Evolutionary conservation across 2,113 vertebrate genomes (phyloP).

Genomic region (Cromileptes altivelis): DNA sequence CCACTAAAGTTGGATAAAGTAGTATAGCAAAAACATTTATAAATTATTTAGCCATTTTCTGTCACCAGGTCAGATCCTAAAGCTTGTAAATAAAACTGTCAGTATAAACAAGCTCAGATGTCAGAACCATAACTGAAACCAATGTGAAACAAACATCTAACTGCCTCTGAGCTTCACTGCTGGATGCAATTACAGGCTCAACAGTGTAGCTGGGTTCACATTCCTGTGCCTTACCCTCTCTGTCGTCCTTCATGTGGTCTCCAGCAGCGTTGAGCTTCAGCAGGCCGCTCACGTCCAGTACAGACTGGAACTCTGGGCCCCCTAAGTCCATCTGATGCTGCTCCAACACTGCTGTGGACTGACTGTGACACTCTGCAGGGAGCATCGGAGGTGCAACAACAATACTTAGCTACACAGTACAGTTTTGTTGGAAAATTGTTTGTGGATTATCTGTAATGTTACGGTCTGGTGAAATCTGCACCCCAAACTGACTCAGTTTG

Average conservation of each 20-base stretch:
- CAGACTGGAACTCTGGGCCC: constrained; percentile 83
- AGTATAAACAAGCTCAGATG: not conserved
- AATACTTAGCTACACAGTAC: not conserved
- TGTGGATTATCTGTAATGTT: no score
- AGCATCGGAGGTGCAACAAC: not conserved
- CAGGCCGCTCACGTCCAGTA: constrained; percentile 87
- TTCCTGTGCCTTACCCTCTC: constrained; percentile 77
- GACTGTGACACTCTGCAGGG: constrained; percentile 74
- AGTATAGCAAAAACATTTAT: not conserved
- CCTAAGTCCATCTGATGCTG: constrained; percentile 76
- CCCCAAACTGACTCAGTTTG: no score
- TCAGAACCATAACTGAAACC: not conserved
- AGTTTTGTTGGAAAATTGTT: not conserved
- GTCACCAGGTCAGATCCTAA: not conserved
- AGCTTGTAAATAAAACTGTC: not conserved
- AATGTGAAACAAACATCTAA: constrained; percentile 8
- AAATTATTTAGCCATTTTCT: not conserved
- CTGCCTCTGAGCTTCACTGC: not conserved
- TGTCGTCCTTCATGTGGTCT: constrained; percentile 87
- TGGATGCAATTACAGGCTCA: not conserved
- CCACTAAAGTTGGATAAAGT: not conserved
- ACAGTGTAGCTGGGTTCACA: not conserved
- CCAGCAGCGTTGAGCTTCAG: constrained; percentile 83
- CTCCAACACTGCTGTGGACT: constrained; percentile 75
- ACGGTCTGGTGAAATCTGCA: no score